Percentiles rank a stretch among this genome's conserved stretches.
Conservation (phyloP, 2,797 vertebrate genomes). For the Sebastes hopkinsi region DNA sequence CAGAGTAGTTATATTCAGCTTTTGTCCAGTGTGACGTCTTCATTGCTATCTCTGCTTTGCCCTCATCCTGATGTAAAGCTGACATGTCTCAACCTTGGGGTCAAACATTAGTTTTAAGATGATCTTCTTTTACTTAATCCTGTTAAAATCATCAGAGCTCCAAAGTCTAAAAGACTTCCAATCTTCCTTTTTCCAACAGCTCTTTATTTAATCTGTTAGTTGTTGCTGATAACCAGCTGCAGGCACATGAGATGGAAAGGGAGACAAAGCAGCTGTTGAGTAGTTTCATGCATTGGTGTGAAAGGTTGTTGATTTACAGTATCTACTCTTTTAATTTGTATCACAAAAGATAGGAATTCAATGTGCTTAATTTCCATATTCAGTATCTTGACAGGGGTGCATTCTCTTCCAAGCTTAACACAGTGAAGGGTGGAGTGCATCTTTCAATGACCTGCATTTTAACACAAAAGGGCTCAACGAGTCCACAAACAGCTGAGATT, state of each 20-base stretch:
- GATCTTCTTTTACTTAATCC: slow-evolving; percentile 34
- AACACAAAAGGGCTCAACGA: slow-evolving; percentile 31
- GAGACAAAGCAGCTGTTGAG: background rate
- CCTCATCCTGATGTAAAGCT: background rate
- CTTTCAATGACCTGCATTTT: slow-evolving; percentile 20
- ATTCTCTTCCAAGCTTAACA: background rate
- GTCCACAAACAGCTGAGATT: background rate
- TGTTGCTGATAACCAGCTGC: background rate
- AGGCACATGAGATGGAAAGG: background rate
- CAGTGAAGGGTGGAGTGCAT: slow-evolving; percentile 8
- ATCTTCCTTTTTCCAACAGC: background rate
- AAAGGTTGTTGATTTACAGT: slow-evolving; percentile 6
- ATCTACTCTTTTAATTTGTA: slow-evolving; percentile 23
- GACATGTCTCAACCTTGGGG: slow-evolving; percentile 2
- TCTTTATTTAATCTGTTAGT: background rate
- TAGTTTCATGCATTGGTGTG: background rate
- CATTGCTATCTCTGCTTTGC: background rate
- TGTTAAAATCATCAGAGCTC: slow-evolving; percentile 39
- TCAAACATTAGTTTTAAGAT: slow-evolving; percentile 41
- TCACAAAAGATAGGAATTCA: slow-evolving; percentile 35
- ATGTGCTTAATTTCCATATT: slow-evolving; percentile 42
- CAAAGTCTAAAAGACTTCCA: background rate
- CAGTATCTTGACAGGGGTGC: background rate
- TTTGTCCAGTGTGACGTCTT: background rate
- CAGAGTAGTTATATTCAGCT: background rate